Conservation (phyloP, 2,113 vertebrate species). For the Emydocephalus ijimae region DNA sequence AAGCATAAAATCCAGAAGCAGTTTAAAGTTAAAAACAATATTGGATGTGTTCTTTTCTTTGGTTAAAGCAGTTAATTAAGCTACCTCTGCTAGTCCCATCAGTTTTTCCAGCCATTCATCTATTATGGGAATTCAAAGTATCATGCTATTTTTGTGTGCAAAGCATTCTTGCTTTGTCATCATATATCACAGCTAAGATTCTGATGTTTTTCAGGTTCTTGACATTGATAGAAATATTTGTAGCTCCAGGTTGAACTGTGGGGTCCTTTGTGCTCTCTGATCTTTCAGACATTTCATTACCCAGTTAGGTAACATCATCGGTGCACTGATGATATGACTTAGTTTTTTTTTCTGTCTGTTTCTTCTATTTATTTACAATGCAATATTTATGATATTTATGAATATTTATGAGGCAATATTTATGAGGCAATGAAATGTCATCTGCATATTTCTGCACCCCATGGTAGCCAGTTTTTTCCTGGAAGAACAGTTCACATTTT, state of each 20-base stretch:
- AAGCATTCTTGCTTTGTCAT: neutral
- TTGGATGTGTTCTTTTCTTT: neutral
- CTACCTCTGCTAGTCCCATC: neutral
- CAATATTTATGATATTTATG: too few species aligned
- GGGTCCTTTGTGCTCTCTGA: neutral
- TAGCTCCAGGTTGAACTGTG: neutral
- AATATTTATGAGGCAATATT: too few species aligned
- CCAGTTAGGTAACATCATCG: neutral
- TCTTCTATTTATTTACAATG: too few species aligned
- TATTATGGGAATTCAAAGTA: neutral
- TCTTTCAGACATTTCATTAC: neutral
- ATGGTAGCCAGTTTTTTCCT: neutral
- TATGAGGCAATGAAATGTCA: neutral
- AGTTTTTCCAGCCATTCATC: neutral
- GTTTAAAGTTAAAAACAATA: neutral
- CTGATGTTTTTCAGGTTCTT: neutral
- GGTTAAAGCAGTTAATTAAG: neutral
- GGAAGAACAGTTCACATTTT: neutral
- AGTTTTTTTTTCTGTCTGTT: neutral
- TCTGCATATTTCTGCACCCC: neutral
- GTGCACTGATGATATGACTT: neutral
- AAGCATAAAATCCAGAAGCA: neutral
- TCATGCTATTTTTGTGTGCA: neutral
- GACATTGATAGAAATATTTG: neutral
- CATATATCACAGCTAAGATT: neutral